phyloP scores from a whole-genome alignment of 2,113 vertebrate species.

The Steatornis caripensis region DNA sequence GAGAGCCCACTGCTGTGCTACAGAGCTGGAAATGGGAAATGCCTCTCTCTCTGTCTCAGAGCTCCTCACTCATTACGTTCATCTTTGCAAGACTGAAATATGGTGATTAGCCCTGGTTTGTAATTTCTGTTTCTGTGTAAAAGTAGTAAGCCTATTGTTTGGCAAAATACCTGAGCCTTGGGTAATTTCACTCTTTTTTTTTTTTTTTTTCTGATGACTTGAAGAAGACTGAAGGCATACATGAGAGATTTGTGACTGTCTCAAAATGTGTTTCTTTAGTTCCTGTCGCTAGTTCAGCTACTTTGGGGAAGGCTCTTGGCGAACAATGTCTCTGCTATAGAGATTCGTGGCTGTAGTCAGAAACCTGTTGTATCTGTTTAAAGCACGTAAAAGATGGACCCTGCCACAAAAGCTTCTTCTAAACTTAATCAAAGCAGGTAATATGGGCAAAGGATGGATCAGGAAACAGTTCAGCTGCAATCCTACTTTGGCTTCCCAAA shows the following conservation, averaged over 20 bases:
- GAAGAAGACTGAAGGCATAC: not conserved
- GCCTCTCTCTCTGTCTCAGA: not conserved
- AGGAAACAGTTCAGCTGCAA: not conserved
- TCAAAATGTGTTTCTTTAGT: not conserved
- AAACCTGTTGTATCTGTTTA: not conserved
- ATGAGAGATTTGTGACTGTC: not conserved
- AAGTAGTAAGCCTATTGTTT: not conserved
- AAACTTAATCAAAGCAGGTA: not conserved
- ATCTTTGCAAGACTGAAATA: not conserved
- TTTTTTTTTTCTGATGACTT: not conserved
- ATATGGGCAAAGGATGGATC: not conserved
- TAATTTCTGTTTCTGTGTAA: not conserved
- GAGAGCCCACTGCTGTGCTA: not conserved
- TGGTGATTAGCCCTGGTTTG: not conserved
- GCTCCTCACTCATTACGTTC: not conserved
- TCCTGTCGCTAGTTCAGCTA: not conserved
- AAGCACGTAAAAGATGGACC: not conserved
- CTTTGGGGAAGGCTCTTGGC: not conserved
- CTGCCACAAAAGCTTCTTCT: not conserved
- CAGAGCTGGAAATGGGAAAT: not conserved
- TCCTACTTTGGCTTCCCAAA: not conserved
- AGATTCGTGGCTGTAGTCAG: not conserved
- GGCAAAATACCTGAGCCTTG: not conserved
- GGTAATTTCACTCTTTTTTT: not conserved
- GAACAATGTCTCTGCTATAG: not conserved